phyloP scores from a whole-genome alignment of 2,888 invertebrate species.

The Andrena dorsata region DNA sequence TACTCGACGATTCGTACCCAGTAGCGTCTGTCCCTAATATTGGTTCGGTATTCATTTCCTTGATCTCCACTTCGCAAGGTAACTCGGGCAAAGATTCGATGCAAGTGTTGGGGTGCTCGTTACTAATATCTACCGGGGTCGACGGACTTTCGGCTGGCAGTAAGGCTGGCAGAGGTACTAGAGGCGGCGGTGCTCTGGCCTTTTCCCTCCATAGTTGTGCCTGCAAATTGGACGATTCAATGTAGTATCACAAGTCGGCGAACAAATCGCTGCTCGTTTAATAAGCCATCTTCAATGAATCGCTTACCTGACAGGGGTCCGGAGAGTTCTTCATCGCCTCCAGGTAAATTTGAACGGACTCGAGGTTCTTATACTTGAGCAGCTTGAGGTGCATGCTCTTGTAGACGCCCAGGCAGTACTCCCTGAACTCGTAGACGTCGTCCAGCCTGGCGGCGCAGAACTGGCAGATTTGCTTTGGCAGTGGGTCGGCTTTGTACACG shows the following conservation, averaged over 20 bases:
- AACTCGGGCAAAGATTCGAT: slow-evolving; percentile 76
- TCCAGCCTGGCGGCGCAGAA: slow-evolving; percentile 80
- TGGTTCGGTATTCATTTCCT: slow-evolving; percentile 69
- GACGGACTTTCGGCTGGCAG: slow-evolving; percentile 67
- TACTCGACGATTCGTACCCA: slow-evolving; percentile 26
- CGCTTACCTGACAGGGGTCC: slow-evolving; percentile 79
- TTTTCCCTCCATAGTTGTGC: slow-evolving; percentile 80
- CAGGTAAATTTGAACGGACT: slow-evolving; percentile 77
- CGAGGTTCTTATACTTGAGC: slow-evolving; percentile 65
- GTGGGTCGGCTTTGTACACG: slow-evolving; percentile 80
- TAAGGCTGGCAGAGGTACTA: slow-evolving; percentile 77
- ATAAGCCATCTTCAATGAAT: background rate
- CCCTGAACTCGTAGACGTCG: slow-evolving; percentile 79
- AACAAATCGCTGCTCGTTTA: background rate
- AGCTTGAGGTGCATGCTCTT: slow-evolving; percentile 77
- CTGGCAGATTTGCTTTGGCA: slow-evolving; percentile 82
- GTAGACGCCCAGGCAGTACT: slow-evolving; percentile 78
- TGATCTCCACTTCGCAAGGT: slow-evolving; percentile 80
- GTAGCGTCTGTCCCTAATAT: slow-evolving; percentile 47
- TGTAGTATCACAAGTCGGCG: background rate
- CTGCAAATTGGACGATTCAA: slow-evolving; percentile 51
- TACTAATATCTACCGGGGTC: slow-evolving; percentile 45
- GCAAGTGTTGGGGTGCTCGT: slow-evolving; percentile 51
- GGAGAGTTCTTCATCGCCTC: slow-evolving; percentile 80
- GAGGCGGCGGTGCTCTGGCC: slow-evolving; percentile 79